These are phyloP conservation scores for Vanacampus margaritifer DNA, from an alignment of 2,113 vertebrate species.

Conservation along the genomic window DNA sequence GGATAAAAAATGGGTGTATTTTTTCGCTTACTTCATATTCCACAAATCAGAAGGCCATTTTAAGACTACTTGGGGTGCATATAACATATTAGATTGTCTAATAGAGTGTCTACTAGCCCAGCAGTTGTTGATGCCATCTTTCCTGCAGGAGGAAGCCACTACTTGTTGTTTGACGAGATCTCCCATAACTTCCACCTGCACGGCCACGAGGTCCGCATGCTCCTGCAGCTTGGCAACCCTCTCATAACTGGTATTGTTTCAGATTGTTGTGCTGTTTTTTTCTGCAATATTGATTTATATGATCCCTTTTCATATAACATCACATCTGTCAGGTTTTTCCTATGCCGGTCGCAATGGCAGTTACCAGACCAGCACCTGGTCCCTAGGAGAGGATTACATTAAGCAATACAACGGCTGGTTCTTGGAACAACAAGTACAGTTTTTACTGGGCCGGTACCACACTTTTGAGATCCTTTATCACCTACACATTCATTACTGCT, in stretches of 20 bases:
- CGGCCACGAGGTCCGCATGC: conserved; percentile 61
- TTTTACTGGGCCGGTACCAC: conserved; percentile 46
- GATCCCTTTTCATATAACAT: not conserved
- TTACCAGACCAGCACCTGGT: conserved; percentile 47
- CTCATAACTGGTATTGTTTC: conserved; percentile 52
- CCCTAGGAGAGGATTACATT: conserved; percentile 49
- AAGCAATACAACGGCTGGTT: conserved; percentile 39
- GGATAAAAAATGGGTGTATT: too few relatives aligned
- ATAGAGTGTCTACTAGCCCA: too few relatives aligned
- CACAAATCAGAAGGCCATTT: too few relatives aligned
- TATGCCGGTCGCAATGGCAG: conserved; percentile 33
- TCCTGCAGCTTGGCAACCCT: conserved; percentile 53
- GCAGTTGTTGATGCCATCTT: not conserved
- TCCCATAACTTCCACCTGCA: conserved; percentile 61
- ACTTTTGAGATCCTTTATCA: not conserved
- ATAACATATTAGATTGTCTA: too few relatives aligned
- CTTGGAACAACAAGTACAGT: conserved; percentile 39
- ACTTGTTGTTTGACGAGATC: conserved; percentile 70
- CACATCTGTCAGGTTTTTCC: conserved; percentile 46
- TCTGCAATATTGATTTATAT: not conserved
- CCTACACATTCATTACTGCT: not conserved
- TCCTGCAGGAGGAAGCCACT: conserved; percentile 64
- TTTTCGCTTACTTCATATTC: too few relatives aligned
- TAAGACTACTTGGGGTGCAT: too few relatives aligned
- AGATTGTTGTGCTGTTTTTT: not conserved